Evolutionary conservation across 2,797 vertebrate genomes (phyloP), one percentile per base, ranked within the genome.

Genomic region (Trachops cirrhosus): DNA sequence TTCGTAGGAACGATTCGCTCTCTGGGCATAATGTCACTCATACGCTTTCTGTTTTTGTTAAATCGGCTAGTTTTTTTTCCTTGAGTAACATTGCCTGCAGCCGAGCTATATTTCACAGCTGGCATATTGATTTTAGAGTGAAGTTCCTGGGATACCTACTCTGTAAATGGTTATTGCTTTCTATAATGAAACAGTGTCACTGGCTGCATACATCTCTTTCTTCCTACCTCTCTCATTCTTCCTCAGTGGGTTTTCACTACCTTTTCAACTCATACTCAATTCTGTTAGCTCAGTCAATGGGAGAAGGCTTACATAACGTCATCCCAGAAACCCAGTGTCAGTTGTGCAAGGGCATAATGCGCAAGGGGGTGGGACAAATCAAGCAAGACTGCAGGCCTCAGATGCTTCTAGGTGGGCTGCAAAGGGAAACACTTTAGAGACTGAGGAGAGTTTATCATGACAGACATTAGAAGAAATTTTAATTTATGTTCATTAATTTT

Each of bases 91-190:
- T 32, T 50, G 62, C 90, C 91, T 91, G 32, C 29, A 96, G 94
- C 94, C 77, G 67, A 91, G 67, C 79, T 94, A 75, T 95, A 85
- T 97, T 91, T 96, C 95, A 95, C 70, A 96, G 94, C 15, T 94
- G 91, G 95, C 92, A 96, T 95, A 94, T 96, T 95, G 94, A 95
- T 97, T 97, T 96, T 67, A 86, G 82, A 78, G 52, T 82, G 96
- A 86, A 84, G 83, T 93, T 97, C 88, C 79, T 86, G 89, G 89
- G 91, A 93, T 70, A 92, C 50, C 74, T 93, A 67, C 46, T 32
- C 74, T 93, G 26, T 95, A 80, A 97, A 96, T 96, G 89, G 88
- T 77, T 94, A 83, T 77, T 96, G 64, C 86, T n/a, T 79, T 97
- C 92, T 78, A 48, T 91, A 95, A 93, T 74, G 89, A 89, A 95